Base-by-base conservation (phyloP, 1,140 invertebrate species). In the Steinernema khuongi region DNA sequence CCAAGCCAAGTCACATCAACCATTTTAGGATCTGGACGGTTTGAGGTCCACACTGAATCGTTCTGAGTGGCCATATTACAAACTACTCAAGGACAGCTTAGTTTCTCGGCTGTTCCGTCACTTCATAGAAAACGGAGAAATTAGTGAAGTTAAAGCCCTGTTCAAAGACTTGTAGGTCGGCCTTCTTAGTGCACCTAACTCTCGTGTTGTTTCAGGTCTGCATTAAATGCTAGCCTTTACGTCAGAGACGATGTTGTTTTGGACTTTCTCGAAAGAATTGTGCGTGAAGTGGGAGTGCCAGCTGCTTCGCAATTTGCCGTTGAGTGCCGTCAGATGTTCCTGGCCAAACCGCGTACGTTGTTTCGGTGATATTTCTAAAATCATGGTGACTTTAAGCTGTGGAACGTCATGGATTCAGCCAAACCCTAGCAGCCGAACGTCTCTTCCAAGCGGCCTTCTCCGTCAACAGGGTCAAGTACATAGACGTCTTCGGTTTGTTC, bases 341-440 rank as follows among this genome's bases (percentile, higher is more conserved):
- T 60, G 50, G 22, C 26, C 4, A 60, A 60, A 60, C 50, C 50
- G 19, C 50, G 50, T 60, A 60, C 4, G 50, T 60, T 60, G 50
- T n/a, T 11, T 11, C 36, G n/a, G n/a, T 60, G 11, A 7, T 7
- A 41, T 41, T 41, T 41, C n/a, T 7, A 41, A 41, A 41, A 7
- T 41, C 7, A 41, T 41, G 36, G 26, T 60, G n/a, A n/a, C n/a
- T n/a, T n/a, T 22, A n/a, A 17, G 50, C 22, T 60, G n/a, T n/a
- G 14, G 11, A 60, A 26, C 50, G 19, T 14, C 50, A 11, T 17
- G 22, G 11, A 22, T 4, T 60, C 11, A 22, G 22, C 14, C 50
- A 60, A n/a, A 60, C 50, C 14, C 4, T 60, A 14, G 50, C 50
- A 14, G 19, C 50, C 7, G 50, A 60, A 26, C 7, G 19, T 4